Percentiles rank a stretch among this genome's conserved stretches.
phyloP scores from a whole-genome alignment of 2,888 invertebrate species.

The Catocala nupta region DNA sequence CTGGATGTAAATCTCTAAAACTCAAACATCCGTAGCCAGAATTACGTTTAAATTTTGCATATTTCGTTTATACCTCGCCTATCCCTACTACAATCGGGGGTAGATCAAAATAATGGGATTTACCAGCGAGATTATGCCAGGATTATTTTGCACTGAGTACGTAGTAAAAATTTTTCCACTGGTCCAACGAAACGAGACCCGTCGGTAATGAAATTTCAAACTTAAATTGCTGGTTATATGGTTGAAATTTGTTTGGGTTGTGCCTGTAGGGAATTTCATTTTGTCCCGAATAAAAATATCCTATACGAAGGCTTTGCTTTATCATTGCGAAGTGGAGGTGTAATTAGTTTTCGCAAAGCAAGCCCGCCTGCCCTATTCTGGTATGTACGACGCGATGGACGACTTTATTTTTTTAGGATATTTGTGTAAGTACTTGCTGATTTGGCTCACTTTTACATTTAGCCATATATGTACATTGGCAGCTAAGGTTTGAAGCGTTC shows the following conservation, averaged over 20 bases:
- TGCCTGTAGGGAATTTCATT: conserved; percentile 77
- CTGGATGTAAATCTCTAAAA: conserved; percentile 61
- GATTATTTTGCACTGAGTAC: conserved; percentile 83
- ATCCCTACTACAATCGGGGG: conserved; percentile 65
- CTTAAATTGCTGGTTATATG: conserved; percentile 26
- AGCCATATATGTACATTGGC: too few species aligned
- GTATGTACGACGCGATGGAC: conserved; percentile 10
- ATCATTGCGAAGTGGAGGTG: conserved; percentile 83
- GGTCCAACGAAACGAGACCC: conserved; percentile 38
- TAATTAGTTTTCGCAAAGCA: conserved; percentile 85
- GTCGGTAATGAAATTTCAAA: conserved; percentile 28
- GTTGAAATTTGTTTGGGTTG: conserved; percentile 42
- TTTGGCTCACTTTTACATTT: too few species aligned
- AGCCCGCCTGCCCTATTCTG: conserved; percentile 71
- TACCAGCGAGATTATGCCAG: conserved; percentile 82
- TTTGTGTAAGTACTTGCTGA: too few species aligned
- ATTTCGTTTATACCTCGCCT: conserved; percentile 36
- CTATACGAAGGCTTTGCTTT: conserved; percentile 86
- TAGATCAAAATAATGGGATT: conserved; percentile 86
- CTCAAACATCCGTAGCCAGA: conserved; percentile 60
- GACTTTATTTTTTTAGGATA: too few species aligned
- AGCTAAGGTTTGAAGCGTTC: too few species aligned
- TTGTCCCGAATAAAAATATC: conserved; percentile 86
- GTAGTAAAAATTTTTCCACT: conserved; percentile 74
- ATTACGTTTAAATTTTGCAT: conserved; percentile 59